Conservation (phyloP, 2,888 invertebrate species). For the Megamerina dolium region DNA sequence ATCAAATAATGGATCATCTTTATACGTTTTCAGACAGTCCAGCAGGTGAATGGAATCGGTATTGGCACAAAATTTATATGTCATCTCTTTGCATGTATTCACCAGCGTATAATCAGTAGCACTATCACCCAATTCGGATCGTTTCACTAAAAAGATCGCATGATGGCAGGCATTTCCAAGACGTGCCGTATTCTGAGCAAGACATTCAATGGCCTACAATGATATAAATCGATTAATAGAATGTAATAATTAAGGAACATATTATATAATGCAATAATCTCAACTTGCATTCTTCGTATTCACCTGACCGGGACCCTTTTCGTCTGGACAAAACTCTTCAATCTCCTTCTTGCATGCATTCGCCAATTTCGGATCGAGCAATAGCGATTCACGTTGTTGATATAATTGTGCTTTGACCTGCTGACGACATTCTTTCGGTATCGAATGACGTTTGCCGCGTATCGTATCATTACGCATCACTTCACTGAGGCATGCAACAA, state of each 20-base stretch:
- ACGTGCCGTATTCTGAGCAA: slow-evolving; percentile 60
- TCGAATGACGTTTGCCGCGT: slow-evolving; percentile 65
- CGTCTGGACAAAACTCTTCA: slow-evolving; percentile 61
- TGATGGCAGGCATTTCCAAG: slow-evolving; percentile 68
- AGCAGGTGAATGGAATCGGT: slow-evolving; percentile 64
- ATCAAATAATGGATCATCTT: slow-evolving; percentile 73
- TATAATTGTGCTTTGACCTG: slow-evolving; percentile 87
- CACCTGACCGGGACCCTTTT: slow-evolving; percentile 59
- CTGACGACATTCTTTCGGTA: slow-evolving; percentile 83
- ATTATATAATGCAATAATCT: background rate
- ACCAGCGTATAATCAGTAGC: slow-evolving; percentile 80
- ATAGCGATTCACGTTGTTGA: slow-evolving; percentile 84
- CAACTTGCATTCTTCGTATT: slow-evolving; percentile 38
- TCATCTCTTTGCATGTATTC: slow-evolving; percentile 79
- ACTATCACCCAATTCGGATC: slow-evolving; percentile 80
- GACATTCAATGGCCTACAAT: slow-evolving; percentile 72
- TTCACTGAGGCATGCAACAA: slow-evolving; percentile 62
- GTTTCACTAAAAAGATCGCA: slow-evolving; percentile 77
- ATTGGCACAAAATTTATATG: slow-evolving; percentile 75
- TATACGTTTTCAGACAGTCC: slow-evolving; percentile 72
- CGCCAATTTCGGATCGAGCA: slow-evolving; percentile 77
- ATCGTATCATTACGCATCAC: slow-evolving; percentile 86
- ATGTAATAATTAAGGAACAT: background rate
- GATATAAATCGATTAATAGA: background rate
- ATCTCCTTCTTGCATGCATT: slow-evolving; percentile 78